phyloP scores from a whole-genome alignment of 2,797 vertebrate genomes.

The Huso huso region DNA sequence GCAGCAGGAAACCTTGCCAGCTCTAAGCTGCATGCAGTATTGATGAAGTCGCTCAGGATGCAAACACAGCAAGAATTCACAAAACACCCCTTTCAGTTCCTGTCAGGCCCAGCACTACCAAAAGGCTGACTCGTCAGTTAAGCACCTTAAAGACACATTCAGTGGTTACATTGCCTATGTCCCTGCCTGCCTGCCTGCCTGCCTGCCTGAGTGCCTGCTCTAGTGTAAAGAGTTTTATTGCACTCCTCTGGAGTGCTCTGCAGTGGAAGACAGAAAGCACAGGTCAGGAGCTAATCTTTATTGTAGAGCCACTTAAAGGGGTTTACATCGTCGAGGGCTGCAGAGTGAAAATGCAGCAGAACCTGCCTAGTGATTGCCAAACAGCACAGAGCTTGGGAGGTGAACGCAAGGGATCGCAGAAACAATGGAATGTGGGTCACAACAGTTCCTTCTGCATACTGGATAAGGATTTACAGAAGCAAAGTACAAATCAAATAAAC shows the following conservation, averaged over 20 bases:
- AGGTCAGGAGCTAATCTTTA: background rate
- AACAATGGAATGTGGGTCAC: background rate
- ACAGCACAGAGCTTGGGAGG: background rate
- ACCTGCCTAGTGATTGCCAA: background rate
- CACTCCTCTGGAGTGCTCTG: constrained; percentile 21
- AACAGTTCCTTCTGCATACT: background rate
- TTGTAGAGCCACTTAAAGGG: background rate
- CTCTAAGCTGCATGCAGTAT: constrained; percentile 72
- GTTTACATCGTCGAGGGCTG: background rate
- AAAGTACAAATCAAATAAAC: no score
- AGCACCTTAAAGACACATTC: constrained; percentile 38
- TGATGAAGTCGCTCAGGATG: constrained; percentile 79
- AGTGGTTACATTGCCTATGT: constrained; percentile 13
- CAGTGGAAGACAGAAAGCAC: background rate
- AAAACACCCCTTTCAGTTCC: constrained; percentile 30
- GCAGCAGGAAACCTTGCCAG: constrained; percentile 61
- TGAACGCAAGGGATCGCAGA: background rate
- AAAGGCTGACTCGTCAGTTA: constrained; percentile 43
- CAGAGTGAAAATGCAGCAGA: constrained; percentile 7
- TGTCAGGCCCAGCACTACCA: constrained; percentile 41
- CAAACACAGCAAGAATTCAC: constrained; percentile 74
- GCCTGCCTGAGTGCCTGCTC: constrained; percentile 5
- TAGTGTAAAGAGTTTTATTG: constrained; percentile 27
- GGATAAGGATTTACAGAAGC: no score
- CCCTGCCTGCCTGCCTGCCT: constrained; percentile 19